Conservation (phyloP, 2,888 invertebrate genomes). For the Drosophila setosimentum region DNA sequence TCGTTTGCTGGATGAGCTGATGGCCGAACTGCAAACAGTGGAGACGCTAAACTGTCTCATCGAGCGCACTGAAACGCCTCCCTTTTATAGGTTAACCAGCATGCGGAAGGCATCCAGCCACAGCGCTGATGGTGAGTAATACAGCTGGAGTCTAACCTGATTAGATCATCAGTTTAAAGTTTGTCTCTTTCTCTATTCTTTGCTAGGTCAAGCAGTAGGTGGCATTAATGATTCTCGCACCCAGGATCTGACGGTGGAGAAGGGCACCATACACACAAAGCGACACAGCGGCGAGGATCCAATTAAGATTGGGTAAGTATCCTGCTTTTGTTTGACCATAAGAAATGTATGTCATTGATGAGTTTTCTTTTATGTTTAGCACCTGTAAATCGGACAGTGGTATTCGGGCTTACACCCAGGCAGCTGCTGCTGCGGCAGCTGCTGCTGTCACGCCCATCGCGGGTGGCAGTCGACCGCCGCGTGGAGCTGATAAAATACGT, state of each 20-base stretch:
- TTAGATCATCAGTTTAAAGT: background rate
- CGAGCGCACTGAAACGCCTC: conserved; percentile 98
- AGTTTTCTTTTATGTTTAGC: conserved; percentile 65
- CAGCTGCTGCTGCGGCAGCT: conserved; percentile 78
- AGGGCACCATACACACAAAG: conserved; percentile 98
- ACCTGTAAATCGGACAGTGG: conserved; percentile 89
- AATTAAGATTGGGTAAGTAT: conserved; percentile 89
- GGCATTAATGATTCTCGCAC: conserved; percentile 85
- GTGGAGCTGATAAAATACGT: conserved; percentile 88
- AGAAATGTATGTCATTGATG: background rate
- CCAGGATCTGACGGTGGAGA: conserved; percentile 89
- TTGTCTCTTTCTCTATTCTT: background rate
- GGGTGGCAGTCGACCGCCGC: conserved; percentile 86
- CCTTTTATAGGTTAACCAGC: conserved; percentile 97
- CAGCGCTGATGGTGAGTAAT: conserved; percentile 87
- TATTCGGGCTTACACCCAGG: conserved; percentile 86
- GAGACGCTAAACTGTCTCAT: conserved; percentile 98
- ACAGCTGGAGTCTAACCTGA: background rate
- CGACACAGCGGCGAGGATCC: conserved; percentile 96
- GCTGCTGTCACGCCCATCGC: conserved; percentile 65
- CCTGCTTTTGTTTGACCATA: background rate
- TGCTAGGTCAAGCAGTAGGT: conserved; percentile 83
- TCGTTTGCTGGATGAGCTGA: conserved; percentile 97
- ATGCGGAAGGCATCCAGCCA: conserved; percentile 96
- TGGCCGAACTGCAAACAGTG: conserved; percentile 98